phyloP scores from a whole-genome alignment of 1,140 invertebrate genomes.

The Drosophila pandora region DNA sequence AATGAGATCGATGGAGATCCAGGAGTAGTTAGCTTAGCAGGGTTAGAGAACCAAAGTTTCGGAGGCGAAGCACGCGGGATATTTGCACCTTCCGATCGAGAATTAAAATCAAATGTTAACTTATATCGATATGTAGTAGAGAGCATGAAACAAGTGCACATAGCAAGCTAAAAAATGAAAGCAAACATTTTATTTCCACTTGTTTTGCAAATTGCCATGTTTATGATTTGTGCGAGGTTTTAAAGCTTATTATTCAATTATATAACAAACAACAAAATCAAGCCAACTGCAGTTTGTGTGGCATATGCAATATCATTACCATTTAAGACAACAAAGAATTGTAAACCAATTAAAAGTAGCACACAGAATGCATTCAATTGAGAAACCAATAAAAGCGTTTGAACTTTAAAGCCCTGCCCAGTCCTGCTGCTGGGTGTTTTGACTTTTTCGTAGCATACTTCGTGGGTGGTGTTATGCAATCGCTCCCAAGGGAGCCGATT shows the following conservation, averaged over 20 bases:
- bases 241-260: slow-evolving; percentile 44
- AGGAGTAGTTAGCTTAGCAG: slow-evolving; percentile 61
- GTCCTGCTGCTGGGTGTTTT: background rate
- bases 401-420: slow-evolving; percentile 13
- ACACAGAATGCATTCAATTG: slow-evolving; percentile 52
- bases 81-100: slow-evolving; percentile 11
- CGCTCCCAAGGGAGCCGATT: slow-evolving; percentile 4
- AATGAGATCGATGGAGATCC: slow-evolving; percentile 19
- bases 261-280: slow-evolving; percentile 21
- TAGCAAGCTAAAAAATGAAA: slow-evolving; percentile 16
- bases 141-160: slow-evolving; percentile 51
- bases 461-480: slow-evolving; percentile 29
- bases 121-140: slow-evolving; percentile 43
- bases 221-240: slow-evolving; percentile 58
- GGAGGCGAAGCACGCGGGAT: slow-evolving; percentile 20
- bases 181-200: slow-evolving; percentile 52
- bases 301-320: slow-evolving; percentile 79
- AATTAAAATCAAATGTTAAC: slow-evolving; percentile 53
- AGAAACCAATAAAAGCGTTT: slow-evolving; percentile 64
- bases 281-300: slow-evolving; percentile 62
- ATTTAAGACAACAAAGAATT: slow-evolving; percentile 51
- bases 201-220: slow-evolving; percentile 63
- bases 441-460: slow-evolving; percentile 48
- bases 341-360: slow-evolving; percentile 43
- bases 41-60: slow-evolving; percentile 39